Conservation (phyloP, 2,888 invertebrate genomes). For the Drosophila dives region DNA sequence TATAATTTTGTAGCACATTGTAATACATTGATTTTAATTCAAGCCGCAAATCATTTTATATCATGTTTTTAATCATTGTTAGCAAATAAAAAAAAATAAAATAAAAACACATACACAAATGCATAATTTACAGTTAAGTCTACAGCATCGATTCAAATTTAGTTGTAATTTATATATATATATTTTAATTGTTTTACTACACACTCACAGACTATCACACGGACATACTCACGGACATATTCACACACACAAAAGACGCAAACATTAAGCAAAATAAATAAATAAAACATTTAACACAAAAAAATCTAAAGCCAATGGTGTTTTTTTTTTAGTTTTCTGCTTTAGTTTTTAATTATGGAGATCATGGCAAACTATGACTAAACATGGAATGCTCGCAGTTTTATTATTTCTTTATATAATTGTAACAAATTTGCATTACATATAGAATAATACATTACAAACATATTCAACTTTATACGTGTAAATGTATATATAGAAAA, state of each 20-base stretch:
- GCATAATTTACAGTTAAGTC: conserved; percentile 72
- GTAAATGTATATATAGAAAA: conserved; percentile 38
- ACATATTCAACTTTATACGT: conserved; percentile 8
- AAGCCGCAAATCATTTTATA: conserved; percentile 62
- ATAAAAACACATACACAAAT: conserved; percentile 47
- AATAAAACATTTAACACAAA: conserved; percentile 73
- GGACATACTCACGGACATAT: conserved; percentile 27
- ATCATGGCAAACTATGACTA: conserved; percentile 43
- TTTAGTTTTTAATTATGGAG: conserved; percentile 22
- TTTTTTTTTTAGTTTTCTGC: conserved; percentile 1
- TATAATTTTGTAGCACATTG: conserved; percentile 57
- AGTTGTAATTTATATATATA: conserved; percentile 65
- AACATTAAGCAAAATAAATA: conserved; percentile 70
- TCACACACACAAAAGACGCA: conserved; percentile 24
- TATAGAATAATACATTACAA: conserved; percentile 13
- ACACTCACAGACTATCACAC: conserved; percentile 19
- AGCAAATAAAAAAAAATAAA: conserved; percentile 44
- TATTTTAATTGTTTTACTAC: conserved; percentile 55
- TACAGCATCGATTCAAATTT: conserved; percentile 60
- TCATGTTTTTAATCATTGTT: conserved; percentile 45
- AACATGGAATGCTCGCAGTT: conserved; percentile 37
- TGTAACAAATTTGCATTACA: conserved; percentile 33
- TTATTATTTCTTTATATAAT: conserved; percentile 16
- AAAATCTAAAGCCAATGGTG: conserved; percentile 28
- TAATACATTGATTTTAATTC: conserved; percentile 54